Percentiles rank a stretch among this genome's conserved stretches.
phyloP scores from a whole-genome alignment of 2,888 invertebrate species.

The Quadriops clusia region DNA sequence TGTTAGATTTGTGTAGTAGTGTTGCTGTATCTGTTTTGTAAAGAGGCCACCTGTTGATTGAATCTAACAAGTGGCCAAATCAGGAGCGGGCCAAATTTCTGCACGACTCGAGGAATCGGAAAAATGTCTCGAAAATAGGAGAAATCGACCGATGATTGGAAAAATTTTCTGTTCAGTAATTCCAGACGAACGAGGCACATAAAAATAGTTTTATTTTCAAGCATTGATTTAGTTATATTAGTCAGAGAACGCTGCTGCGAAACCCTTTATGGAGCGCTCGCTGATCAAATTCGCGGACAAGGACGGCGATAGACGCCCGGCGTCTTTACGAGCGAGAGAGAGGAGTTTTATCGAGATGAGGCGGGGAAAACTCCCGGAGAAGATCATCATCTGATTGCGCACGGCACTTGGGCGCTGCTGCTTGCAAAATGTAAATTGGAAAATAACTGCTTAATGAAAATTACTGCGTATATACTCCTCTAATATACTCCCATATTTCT shows the following conservation, averaged over 20 bases:
- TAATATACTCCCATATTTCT: no score
- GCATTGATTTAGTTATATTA: conserved; percentile 23
- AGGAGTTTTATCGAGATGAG: conserved; percentile 5
- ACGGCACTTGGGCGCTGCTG: conserved; percentile 17
- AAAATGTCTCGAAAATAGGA: conserved; percentile 4
- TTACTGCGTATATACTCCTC: no score
- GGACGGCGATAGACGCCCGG: conserved; percentile 9
- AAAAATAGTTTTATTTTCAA: conserved; percentile 14
- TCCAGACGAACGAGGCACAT: conserved; percentile 10
- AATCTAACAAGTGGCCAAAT: conserved; percentile 27
- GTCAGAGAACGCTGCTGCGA: conserved; percentile 19
- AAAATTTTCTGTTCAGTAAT: conserved; percentile 5
- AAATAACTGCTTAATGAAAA: no score
- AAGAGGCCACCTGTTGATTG: conserved; percentile 25
- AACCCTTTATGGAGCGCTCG: conserved; percentile 27
- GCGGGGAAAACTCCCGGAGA: conserved; percentile 8
- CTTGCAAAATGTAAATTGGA: conserved; percentile 7
- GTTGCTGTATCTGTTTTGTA: no score
- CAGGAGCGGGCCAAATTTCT: conserved; percentile 10
- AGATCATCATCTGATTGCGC: conserved; percentile 20
- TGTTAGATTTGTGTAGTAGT: no score
- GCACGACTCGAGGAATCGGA: conserved; percentile 9
- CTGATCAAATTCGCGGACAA: conserved; percentile 20
- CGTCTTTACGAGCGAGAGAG: conserved; percentile 9
- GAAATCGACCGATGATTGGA: conserved; percentile 6